Evolutionary conservation across 2,888 invertebrate genomes (phyloP).

Genomic region (Plagodis dolabraria): DNA sequence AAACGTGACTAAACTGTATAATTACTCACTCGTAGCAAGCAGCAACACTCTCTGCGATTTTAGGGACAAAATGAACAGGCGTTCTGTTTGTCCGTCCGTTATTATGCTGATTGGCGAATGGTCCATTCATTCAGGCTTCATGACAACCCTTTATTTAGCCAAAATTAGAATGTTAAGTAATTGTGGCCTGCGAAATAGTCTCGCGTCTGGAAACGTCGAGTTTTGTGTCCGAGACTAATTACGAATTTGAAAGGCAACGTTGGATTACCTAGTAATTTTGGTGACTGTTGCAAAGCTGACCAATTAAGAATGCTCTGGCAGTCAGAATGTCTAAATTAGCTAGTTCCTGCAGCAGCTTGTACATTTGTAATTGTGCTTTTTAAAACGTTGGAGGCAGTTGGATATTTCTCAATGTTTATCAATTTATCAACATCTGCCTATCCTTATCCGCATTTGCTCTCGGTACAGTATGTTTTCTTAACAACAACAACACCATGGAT

Average conservation of each 20-base stretch:
- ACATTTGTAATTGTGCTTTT: too few species aligned
- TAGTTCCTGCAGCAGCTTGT: too few species aligned
- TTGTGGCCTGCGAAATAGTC: constrained; percentile 18
- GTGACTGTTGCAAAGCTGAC: constrained; percentile 3
- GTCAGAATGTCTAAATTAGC: neutral
- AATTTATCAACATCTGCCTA: too few species aligned
- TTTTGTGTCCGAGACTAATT: constrained; percentile 8
- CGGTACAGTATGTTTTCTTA: too few species aligned
- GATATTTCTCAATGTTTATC: too few species aligned
- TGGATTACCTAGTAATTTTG: constrained; percentile 2
- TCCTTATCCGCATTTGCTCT: too few species aligned
- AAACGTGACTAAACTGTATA: too few species aligned
- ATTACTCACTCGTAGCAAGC: neutral
- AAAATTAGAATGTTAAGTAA: constrained; percentile 27
- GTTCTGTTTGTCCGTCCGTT: constrained; percentile 1
- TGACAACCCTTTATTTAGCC: constrained; percentile 20
- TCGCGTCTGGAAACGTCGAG: constrained; percentile 7
- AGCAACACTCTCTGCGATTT: neutral
- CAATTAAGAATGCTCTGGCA: constrained; percentile 3
- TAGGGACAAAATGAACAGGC: constrained; percentile 2
- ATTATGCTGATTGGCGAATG: neutral
- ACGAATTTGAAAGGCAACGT: constrained; percentile 14
- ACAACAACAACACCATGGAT: too few species aligned
- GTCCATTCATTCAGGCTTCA: neutral
- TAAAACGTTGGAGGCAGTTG: too few species aligned